Evolutionary conservation across 2,888 invertebrate genomes (phyloP).

Genomic region (Noctua janthina): DNA sequence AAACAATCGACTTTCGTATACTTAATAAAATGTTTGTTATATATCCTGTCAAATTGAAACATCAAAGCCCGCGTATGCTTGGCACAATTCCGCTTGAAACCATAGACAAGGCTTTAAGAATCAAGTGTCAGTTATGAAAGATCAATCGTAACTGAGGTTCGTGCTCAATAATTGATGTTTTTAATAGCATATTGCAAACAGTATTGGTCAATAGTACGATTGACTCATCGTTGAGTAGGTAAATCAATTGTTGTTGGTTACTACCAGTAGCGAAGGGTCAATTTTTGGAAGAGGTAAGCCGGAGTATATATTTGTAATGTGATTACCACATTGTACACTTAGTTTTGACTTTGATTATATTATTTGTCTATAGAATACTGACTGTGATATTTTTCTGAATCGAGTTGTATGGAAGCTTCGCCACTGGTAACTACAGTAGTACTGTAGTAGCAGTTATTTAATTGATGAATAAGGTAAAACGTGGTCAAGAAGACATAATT

Average conservation of each 20-base stretch:
- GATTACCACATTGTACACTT: too few species aligned
- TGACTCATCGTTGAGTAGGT: conserved; percentile 23
- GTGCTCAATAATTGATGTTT: conserved; percentile 33
- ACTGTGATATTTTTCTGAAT: too few species aligned
- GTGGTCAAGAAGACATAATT: not conserved
- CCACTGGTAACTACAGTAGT: too few species aligned
- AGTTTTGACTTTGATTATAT: too few species aligned
- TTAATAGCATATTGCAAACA: conserved; percentile 46
- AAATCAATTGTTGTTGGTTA: not conserved
- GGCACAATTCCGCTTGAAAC: conserved; percentile 21
- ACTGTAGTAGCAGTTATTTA: not conserved
- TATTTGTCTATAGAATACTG: too few species aligned
- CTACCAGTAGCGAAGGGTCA: too few species aligned
- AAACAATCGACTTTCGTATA: not conserved
- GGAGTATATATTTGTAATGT: too few species aligned
- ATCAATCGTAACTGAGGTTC: conserved; percentile 29
- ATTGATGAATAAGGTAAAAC: conserved; percentile 7
- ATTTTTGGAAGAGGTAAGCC: too few species aligned
- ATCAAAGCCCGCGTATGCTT: conserved; percentile 35
- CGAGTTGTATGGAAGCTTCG: too few species aligned
- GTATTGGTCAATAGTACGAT: conserved; percentile 45
- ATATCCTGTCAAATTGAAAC: conserved; percentile 8
- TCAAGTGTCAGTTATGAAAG: conserved; percentile 32
- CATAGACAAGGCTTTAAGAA: conserved; percentile 5
- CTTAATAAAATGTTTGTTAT: conserved; percentile 1